A percentile compares a stretch with the other conserved stretches of the same genome.
These are phyloP conservation scores for Drosophila arizonae DNA, from an alignment of 1,140 invertebrate genomes.

Conservation along the genomic window DNA sequence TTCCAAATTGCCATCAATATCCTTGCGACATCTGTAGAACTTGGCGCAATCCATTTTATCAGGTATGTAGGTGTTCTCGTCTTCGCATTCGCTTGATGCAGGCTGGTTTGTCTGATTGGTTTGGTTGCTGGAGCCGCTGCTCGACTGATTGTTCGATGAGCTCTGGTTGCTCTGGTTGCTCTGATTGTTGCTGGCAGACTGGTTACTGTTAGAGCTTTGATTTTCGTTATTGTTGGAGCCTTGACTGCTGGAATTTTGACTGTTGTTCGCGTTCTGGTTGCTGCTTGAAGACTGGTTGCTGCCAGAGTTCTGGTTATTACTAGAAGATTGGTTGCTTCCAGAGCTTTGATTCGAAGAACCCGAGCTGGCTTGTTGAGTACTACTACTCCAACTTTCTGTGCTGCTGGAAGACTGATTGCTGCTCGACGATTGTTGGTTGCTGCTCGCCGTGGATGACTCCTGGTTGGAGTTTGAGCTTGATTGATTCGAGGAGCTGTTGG, in stretches of 20 bases:
- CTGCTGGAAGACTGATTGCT: constrained; percentile 29
- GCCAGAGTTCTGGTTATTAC: constrained; percentile 17
- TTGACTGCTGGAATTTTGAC: constrained; percentile 29
- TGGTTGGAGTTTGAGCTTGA: constrained; percentile 43
- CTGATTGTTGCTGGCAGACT: constrained; percentile 56
- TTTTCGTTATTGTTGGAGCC: constrained; percentile 26
- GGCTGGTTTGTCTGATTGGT: constrained; percentile 51
- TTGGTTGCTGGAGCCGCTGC: constrained; percentile 33
- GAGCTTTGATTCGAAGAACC: constrained; percentile 40
- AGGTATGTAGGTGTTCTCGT: constrained; percentile 78
- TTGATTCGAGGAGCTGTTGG: constrained; percentile 46
- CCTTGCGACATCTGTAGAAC: constrained; percentile 87
- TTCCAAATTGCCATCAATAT: constrained; percentile 84
- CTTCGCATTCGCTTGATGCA: constrained; percentile 83
- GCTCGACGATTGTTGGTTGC: constrained; percentile 31
- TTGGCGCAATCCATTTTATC: constrained; percentile 84
- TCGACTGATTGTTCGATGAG: constrained; percentile 49
- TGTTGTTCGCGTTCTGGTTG: constrained; percentile 10
- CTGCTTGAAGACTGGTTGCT: constrained; percentile 10
- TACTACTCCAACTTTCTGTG: constrained; percentile 29
- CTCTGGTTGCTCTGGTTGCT: constrained; percentile 26
- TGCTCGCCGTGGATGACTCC: constrained; percentile 45
- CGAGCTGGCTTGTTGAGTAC: constrained; percentile 39
- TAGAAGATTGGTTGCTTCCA: constrained; percentile 27
- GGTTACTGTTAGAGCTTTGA: constrained; percentile 39